Evolutionary conservation across 2,888 invertebrate species (phyloP).

Genomic region (Drosophila kokeensis): DNA sequence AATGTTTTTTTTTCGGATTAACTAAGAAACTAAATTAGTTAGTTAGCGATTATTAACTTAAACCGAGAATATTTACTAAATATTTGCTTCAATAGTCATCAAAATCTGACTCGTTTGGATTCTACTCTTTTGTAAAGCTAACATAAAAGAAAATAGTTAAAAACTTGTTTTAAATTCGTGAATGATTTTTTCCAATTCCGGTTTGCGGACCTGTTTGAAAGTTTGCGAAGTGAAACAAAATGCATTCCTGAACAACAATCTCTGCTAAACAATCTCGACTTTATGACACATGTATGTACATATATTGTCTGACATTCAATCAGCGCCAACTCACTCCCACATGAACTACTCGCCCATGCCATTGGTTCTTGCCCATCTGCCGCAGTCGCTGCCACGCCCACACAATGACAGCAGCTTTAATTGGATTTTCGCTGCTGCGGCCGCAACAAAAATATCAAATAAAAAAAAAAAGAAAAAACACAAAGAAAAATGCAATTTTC

Average conservation of each 20-base stretch:
- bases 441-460: constrained; percentile 53
- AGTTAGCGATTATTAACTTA: neutral
- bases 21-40: neutral
- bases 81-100: no score
- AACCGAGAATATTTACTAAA: neutral
- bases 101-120: no score
- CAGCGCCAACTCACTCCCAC: constrained; percentile 54
- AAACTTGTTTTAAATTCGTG: neutral
- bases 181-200: neutral
- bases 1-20: neutral
- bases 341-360: constrained; percentile 1
- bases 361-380: constrained; percentile 14
- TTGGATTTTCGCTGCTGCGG: constrained; percentile 76
- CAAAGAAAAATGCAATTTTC: constrained; percentile 76
- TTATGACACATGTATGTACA: constrained; percentile 73
- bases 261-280: constrained; percentile 72
- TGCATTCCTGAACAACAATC: constrained; percentile 12
- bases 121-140: neutral
- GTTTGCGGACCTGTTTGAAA: neutral
- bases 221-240: constrained; percentile 9
- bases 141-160: neutral
- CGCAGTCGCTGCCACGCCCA: constrained; percentile 56
- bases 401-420: constrained; percentile 78
- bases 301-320: constrained; percentile 74
- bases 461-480: constrained; percentile 10